These are phyloP conservation scores for Orchesella flavescens DNA, from an alignment of 2,888 invertebrate genomes.

Conservation along the genomic window DNA sequence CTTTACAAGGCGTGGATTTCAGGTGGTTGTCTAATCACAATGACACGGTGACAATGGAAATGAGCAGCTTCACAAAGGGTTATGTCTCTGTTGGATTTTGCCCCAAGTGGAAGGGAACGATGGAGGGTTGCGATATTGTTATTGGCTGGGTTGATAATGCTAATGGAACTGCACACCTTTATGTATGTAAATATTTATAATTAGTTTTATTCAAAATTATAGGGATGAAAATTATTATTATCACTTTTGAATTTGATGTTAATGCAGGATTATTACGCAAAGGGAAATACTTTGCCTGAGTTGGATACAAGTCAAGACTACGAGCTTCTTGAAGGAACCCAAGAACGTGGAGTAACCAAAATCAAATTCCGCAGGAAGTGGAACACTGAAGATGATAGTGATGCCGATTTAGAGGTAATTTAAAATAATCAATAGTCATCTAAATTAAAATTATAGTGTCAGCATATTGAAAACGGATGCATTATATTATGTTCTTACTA, in stretches of 20 bases:
- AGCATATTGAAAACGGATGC: too few species aligned
- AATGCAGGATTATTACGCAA: constrained; percentile 67
- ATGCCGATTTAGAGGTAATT: constrained; percentile 65
- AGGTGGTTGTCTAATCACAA: constrained; percentile 60
- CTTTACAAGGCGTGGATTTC: constrained; percentile 65
- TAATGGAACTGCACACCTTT: constrained; percentile 47
- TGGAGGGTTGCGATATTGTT: constrained; percentile 70
- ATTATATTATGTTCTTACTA: constrained; percentile 36
- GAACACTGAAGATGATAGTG: constrained; percentile 62
- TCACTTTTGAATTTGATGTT: not conserved
- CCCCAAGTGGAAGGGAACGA: constrained; percentile 65
- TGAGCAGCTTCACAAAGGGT: constrained; percentile 65
- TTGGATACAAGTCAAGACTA: constrained; percentile 65
- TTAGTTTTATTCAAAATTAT: too few species aligned
- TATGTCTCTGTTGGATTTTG: constrained; percentile 71
- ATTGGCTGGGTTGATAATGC: constrained; percentile 68
- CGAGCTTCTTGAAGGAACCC: constrained; percentile 48
- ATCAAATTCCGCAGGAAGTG: constrained; percentile 66
- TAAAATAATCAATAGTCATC: constrained; percentile 2
- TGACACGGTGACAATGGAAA: constrained; percentile 65
- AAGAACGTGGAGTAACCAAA: constrained; percentile 61
- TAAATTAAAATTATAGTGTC: not conserved
- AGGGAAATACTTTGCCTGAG: constrained; percentile 59
- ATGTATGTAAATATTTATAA: constrained; percentile 28
- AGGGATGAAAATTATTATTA: not conserved